phyloP scores from a whole-genome alignment of 2,888 invertebrate genomes.

The Tetropium fuscum region DNA sequence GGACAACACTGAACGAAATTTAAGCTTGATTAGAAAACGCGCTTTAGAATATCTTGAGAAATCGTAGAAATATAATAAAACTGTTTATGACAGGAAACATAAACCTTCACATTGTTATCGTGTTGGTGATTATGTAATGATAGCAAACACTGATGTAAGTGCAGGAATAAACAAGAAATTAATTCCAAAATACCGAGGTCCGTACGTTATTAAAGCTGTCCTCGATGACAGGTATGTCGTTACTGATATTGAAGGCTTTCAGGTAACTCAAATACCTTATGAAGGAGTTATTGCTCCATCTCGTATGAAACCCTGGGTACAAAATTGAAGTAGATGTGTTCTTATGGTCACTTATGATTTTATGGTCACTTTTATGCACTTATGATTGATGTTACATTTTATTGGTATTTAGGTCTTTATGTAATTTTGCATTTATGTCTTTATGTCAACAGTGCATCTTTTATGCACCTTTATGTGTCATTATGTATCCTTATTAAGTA shows the following conservation, averaged over 20 bases:
- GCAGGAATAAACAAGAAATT: constrained; percentile 42
- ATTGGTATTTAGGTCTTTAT: too few species aligned
- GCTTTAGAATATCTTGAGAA: constrained; percentile 34
- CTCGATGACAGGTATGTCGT: constrained; percentile 45
- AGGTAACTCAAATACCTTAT: constrained; percentile 35
- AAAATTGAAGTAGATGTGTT: not conserved
- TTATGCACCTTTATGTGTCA: too few species aligned
- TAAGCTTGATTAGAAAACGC: constrained; percentile 7
- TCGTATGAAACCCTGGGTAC: constrained; percentile 27
- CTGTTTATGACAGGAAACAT: constrained; percentile 31
- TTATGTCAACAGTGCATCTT: too few species aligned
- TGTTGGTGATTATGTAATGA: constrained; percentile 41
- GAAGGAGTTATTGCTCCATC: constrained; percentile 32
- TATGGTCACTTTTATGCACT: too few species aligned
- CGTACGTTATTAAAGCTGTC: too few species aligned
- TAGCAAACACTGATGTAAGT: constrained; percentile 37
- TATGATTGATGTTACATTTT: too few species aligned
- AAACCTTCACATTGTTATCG: constrained; percentile 30
- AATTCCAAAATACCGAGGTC: constrained; percentile 43
- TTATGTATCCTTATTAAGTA: too few species aligned
- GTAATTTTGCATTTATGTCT: too few species aligned
- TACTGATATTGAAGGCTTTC: constrained; percentile 37
- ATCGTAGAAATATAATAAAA: constrained; percentile 31
- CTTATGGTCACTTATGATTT: too few species aligned
- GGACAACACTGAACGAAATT: constrained; percentile 4